These are phyloP conservation scores for Mus minutoides DNA, from an alignment of 2,797 vertebrate genomes.

Conservation along the genomic window DNA sequence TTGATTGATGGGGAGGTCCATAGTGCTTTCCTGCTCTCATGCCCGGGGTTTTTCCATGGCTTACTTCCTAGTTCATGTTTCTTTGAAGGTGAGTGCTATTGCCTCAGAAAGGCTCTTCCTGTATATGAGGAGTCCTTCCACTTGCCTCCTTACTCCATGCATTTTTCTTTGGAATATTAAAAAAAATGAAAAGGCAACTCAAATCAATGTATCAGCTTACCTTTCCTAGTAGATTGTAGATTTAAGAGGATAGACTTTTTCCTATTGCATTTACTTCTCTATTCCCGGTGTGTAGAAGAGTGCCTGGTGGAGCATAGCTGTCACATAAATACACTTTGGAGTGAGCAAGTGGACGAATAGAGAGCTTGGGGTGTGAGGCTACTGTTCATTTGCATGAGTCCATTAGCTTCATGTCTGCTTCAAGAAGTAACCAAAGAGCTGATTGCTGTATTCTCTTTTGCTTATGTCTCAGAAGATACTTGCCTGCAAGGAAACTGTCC, in stretches of 20 bases:
- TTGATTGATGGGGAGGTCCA: background rate
- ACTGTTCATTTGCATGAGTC: slow-evolving; percentile 6
- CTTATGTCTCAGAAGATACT: slow-evolving; percentile 59
- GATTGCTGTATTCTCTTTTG: slow-evolving; percentile 22
- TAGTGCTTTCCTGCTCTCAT: background rate
- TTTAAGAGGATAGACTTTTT: background rate
- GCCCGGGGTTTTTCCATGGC: background rate
- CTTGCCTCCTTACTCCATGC: background rate
- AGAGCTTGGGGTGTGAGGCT: background rate
- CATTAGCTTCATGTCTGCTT: slow-evolving; percentile 40
- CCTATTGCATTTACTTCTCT: background rate
- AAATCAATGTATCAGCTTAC: background rate
- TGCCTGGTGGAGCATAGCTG: background rate
- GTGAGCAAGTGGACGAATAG: background rate
- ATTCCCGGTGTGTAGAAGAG: background rate
- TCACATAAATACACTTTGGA: slow-evolving; percentile 13
- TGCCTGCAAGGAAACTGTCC: slow-evolving; percentile 38
- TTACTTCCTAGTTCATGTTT: background rate
- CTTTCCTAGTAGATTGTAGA: slow-evolving; percentile 11
- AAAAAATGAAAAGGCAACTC: background rate
- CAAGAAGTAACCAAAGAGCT: slow-evolving; percentile 18
- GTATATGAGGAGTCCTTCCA: background rate
- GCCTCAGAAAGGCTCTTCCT: background rate
- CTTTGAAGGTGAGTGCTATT: background rate
- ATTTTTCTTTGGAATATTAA: slow-evolving; percentile 14